phyloP scores from a whole-genome alignment of 2,888 invertebrate genomes.

The Metalampra italica region DNA sequence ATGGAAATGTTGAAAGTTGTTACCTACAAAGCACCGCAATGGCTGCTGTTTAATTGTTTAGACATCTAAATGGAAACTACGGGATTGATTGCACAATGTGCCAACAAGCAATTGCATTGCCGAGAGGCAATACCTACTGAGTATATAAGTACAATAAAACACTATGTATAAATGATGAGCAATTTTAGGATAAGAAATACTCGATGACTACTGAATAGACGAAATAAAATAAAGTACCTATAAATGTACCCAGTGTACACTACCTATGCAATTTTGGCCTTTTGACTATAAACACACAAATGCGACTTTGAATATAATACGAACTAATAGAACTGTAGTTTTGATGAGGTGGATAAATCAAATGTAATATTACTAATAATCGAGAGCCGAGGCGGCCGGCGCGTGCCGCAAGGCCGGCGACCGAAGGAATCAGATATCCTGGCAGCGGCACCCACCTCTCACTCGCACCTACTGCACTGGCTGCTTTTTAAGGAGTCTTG shows the following conservation, averaged over 20 bases:
- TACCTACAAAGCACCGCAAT: slow-evolving; percentile 19
- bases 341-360: slow-evolving; percentile 59
- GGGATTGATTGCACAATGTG: neutral
- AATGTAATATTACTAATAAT: slow-evolving; percentile 43
- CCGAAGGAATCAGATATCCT: slow-evolving; percentile 56
- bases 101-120: too few species aligned
- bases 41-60: neutral
- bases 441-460: slow-evolving; percentile 30
- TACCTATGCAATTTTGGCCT: too few species aligned
- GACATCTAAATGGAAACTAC: neutral
- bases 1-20: slow-evolving; percentile 18
- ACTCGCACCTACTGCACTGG: slow-evolving; percentile 39
- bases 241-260: too few species aligned
- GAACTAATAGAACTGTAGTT: slow-evolving; percentile 28
- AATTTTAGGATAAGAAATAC: too few species aligned
- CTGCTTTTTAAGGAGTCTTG: slow-evolving; percentile 49
- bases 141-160: too few species aligned
- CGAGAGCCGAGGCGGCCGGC: slow-evolving; percentile 40
- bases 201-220: too few species aligned
- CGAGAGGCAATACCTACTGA: too few species aligned
- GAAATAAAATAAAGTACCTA: too few species aligned
- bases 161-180: too few species aligned
- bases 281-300: neutral
- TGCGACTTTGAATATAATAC: neutral
- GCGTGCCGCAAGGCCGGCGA: slow-evolving; percentile 75